Evolutionary conservation across 1,140 invertebrate species (phyloP), one percentile per base, ranked within the genome.

Genomic region (Micrasema longulum): DNA sequence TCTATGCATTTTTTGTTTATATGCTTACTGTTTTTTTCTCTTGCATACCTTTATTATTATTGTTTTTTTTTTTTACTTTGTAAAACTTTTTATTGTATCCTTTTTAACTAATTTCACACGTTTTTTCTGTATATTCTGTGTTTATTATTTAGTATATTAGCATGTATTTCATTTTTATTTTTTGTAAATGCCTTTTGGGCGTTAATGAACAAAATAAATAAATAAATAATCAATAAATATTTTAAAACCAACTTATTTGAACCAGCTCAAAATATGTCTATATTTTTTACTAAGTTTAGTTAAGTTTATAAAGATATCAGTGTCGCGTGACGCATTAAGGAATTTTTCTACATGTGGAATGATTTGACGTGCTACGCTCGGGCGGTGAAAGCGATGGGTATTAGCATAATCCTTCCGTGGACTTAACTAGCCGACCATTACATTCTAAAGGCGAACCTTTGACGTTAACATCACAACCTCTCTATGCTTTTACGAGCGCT

Each of bases 401-500:
- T 75, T 75, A 53, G 53, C 73, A 75, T 75, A 75, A 75, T 68
- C 35, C 69, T 71, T 62, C 23, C 72, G 67, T 70, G 72, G 26
- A 48, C 26, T n/a, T 70, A 71, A 71, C 41, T 43, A 64, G 16
- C 12, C 18, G 16, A n/a, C 26, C 14, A 64, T 66, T 69, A 64
- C 43, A 45, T 35, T 63, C 53, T 31, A 69, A 60, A 12, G 38
- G 14, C 10, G 35, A 66, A 50, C 62, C 69, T 53, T 65, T 65
- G 60, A 48, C 50, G 62, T 47, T 66, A n/a, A 23, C 22, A 36
- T 48, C 12, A 65, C 12, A 63, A 45, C 20, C 35, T 41, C 14
- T 48, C 45, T 48, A 36, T n/a, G 31, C 2, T 9, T 50, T 22
- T 38, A 53, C 18, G 48, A 53, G 31, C 48, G 2, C 26, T 41